Conservation (phyloP, 2,888 invertebrate species). For the Melanostoma scalare region DNA sequence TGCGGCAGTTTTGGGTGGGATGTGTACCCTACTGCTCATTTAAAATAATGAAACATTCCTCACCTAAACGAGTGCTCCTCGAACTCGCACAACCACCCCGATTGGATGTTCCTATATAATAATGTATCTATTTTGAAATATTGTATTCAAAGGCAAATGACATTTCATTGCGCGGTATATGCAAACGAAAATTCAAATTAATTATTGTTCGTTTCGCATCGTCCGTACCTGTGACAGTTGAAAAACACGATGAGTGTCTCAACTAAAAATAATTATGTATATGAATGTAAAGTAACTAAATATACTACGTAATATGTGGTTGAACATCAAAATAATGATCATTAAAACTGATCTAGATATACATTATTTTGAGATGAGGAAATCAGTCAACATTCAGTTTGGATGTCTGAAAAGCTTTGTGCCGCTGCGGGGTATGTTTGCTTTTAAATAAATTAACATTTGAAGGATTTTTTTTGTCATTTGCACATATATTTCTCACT, state of each 20-base stretch:
- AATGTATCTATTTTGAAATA: conserved; percentile 69
- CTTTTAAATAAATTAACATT: conserved; percentile 54
- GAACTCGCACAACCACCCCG: neutral
- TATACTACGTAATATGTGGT: neutral
- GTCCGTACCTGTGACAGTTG: conserved; percentile 71
- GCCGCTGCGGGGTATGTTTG: neutral
- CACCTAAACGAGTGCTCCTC: conserved; percentile 60
- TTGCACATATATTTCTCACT: conserved; percentile 38
- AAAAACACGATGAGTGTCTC: conserved; percentile 58
- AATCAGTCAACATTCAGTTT: conserved; percentile 62
- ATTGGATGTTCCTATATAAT: conserved; percentile 6
- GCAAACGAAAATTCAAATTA: conserved; percentile 71
- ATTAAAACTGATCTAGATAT: conserved; percentile 69
- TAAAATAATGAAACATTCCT: conserved; percentile 71
- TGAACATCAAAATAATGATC: conserved; percentile 50
- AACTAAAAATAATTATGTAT: conserved; percentile 61
- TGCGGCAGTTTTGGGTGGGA: conserved; percentile 39
- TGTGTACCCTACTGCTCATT: conserved; percentile 51
- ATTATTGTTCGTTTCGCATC: conserved; percentile 73
- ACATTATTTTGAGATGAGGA: conserved; percentile 47
- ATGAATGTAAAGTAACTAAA: conserved; percentile 28
- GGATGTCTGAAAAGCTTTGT: conserved; percentile 7
- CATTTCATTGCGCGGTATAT: conserved; percentile 64
- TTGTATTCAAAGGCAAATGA: conserved; percentile 69
- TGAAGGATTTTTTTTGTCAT: conserved; percentile 36